A percentile compares a stretch with the other conserved stretches of the same genome.
These are phyloP conservation scores for Salmo trutta DNA, from an alignment of 2,797 vertebrate species.

Conservation along the genomic window DNA sequence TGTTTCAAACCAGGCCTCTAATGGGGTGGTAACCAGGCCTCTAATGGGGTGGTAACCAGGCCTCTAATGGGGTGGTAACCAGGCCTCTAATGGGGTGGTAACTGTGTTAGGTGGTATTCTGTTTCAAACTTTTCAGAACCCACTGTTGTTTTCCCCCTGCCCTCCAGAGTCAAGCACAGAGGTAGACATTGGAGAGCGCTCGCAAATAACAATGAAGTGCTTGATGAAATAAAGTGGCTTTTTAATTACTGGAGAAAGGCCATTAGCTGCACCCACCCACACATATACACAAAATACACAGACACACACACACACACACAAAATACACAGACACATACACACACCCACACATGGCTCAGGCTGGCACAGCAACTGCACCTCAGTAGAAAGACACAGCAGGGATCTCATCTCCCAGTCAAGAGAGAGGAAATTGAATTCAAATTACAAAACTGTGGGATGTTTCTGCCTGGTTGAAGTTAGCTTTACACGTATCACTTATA, in stretches of 20 bases:
- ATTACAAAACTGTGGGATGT: conserved; percentile 8
- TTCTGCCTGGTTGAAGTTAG: conserved; percentile 9
- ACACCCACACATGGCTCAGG: conserved; percentile 32
- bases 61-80: no score
- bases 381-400: conserved; percentile 41
- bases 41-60: no score
- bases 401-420: conserved; percentile 32
- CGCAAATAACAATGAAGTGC: conserved; percentile 44
- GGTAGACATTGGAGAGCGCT: conserved; percentile 35
- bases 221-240: conserved; percentile 61
- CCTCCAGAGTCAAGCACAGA: conserved; percentile 4
- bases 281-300: no score
- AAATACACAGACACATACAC: conserved; percentile 4
- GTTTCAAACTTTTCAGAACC: not conserved
- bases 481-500: conserved; percentile 7
- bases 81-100: no score
- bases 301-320: no score
- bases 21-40: no score
- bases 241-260: conserved; percentile 65
- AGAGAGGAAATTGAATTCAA: conserved; percentile 51
- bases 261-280: conserved; percentile 52
- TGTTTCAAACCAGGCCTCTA: no score
- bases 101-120: no score
- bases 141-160: not conserved
- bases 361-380: conserved; percentile 30